A percentile compares a stretch with the other conserved stretches of the same genome.
These are phyloP conservation scores for Apamea monoglypha DNA, from an alignment of 2,888 invertebrate species.

Conservation along the genomic window DNA sequence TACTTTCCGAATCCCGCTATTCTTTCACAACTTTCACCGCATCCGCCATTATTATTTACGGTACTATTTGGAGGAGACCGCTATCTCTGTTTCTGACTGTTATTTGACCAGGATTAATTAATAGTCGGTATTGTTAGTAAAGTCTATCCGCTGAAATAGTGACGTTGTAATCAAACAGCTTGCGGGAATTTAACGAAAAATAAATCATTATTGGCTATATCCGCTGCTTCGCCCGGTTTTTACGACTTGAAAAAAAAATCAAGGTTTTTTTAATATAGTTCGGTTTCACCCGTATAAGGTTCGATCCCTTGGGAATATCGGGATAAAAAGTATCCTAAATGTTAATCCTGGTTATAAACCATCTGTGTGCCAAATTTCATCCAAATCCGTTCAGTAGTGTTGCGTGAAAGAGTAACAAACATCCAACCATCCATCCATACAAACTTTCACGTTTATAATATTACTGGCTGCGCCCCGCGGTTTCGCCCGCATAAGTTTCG, in stretches of 20 bases:
- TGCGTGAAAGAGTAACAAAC: too few species aligned
- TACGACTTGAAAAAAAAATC: background rate
- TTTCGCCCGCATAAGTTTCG: too few species aligned
- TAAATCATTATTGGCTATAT: background rate
- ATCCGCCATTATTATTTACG: slow-evolving; percentile 48
- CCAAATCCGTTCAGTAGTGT: too few species aligned
- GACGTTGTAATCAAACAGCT: background rate
- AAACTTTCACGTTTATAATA: too few species aligned
- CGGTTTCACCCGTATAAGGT: too few species aligned
- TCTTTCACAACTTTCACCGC: slow-evolving; percentile 30
- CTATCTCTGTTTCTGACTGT: slow-evolving; percentile 59
- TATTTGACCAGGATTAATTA: slow-evolving; percentile 63
- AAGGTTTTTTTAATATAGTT: too few species aligned
- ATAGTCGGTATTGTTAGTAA: slow-evolving; percentile 34
- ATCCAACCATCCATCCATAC: too few species aligned
- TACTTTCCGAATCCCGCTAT: slow-evolving; percentile 24
- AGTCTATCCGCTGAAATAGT: background rate
- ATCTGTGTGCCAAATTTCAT: too few species aligned
- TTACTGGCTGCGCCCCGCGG: too few species aligned
- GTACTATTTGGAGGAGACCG: slow-evolving; percentile 30
- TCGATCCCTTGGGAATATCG: too few species aligned
- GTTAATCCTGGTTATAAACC: too few species aligned
- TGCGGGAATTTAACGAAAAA: background rate
- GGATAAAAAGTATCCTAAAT: too few species aligned
- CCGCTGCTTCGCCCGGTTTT: background rate